Conservation (phyloP, 2,888 invertebrate species). For the Caenorhabditis sp. region DNA sequence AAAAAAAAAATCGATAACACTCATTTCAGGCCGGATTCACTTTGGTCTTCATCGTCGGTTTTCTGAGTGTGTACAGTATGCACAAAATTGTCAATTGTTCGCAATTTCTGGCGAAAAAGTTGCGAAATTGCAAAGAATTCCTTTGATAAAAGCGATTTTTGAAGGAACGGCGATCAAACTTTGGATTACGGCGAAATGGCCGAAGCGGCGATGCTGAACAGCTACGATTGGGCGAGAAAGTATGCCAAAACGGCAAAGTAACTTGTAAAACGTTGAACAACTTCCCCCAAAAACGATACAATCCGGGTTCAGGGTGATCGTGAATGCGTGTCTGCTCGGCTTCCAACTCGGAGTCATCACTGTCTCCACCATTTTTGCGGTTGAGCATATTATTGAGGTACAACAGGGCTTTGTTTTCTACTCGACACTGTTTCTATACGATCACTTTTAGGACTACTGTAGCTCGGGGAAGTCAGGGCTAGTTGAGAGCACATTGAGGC, state of each 20-base stretch:
- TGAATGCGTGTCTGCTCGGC: slow-evolving; percentile 51
- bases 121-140: slow-evolving; percentile 23
- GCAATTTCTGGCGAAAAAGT: slow-evolving; percentile 64
- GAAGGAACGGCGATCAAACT: slow-evolving; percentile 63
- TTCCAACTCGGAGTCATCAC: slow-evolving; percentile 64
- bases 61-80: slow-evolving; percentile 66
- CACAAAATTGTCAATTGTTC: slow-evolving; percentile 64
- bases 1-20: neutral
- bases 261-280: too few relatives aligned
- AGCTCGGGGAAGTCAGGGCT: too few relatives aligned
- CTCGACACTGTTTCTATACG: too few relatives aligned
- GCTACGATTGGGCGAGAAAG: slow-evolving; percentile 41
- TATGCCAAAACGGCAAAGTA: slow-evolving; percentile 56
- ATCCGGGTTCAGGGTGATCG: slow-evolving; percentile 50
- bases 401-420: too few relatives aligned
- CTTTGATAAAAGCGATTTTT: neutral
- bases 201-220: slow-evolving; percentile 63
- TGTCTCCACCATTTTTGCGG: slow-evolving; percentile 60
- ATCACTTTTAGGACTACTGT: too few relatives aligned
- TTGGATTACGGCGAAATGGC: slow-evolving; percentile 80
- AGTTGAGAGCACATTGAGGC: too few relatives aligned
- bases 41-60: slow-evolving; percentile 57
- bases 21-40: slow-evolving; percentile 52
- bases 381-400: slow-evolving; percentile 63
- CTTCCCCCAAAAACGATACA: too few relatives aligned